Percentiles rank a stretch among this genome's conserved stretches.
Evolutionary conservation across 2,113 vertebrate species (phyloP).

Genomic region (Nerophis ophidion): DNA sequence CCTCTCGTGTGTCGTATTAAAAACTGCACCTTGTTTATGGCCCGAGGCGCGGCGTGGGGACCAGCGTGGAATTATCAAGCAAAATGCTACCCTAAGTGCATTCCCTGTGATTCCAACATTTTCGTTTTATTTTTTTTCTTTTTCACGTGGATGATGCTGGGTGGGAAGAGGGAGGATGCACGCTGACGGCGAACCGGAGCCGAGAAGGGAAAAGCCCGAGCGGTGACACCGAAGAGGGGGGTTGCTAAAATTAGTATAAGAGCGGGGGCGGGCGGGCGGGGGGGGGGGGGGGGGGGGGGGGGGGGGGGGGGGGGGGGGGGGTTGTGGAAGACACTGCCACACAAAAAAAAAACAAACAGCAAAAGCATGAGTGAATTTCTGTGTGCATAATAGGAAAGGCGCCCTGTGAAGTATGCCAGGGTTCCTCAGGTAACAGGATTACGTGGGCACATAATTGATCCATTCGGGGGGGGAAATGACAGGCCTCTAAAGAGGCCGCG

Average conservation of each 20-base stretch:
- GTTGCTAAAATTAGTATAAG: slow-evolving; percentile 84
- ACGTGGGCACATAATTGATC: slow-evolving; percentile 99
- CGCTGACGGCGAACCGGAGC: slow-evolving; percentile 37
- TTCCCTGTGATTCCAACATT: slow-evolving; percentile 29
- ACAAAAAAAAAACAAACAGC: slow-evolving; percentile 21
- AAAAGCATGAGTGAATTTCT: slow-evolving; percentile 89
- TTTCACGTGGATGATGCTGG: slow-evolving; percentile 23
- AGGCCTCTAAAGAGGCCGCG: slow-evolving; percentile 93
- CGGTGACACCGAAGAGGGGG: slow-evolving; percentile 47
- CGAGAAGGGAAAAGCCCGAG: slow-evolving; percentile 36
- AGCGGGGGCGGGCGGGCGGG: background rate
- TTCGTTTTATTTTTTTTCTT: background rate
- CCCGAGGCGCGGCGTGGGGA: slow-evolving; percentile 19
- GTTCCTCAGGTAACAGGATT: slow-evolving; percentile 99
- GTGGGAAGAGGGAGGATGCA: slow-evolving; percentile 35
- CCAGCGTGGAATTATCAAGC: slow-evolving; percentile 36
- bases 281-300: too few relatives aligned
- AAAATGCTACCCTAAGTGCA: slow-evolving; percentile 23
- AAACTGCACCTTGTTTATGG: slow-evolving; percentile 39
- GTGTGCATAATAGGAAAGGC: slow-evolving; percentile 90
- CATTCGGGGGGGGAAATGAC: slow-evolving; percentile 97
- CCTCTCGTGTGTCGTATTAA: slow-evolving; percentile 29
- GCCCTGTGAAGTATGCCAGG: slow-evolving; percentile 94
- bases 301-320: too few relatives aligned
- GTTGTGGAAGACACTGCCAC: slow-evolving; percentile 7